Base-by-base conservation (phyloP, 2,113 vertebrate species). In the Turdus rufiventris region DNA sequence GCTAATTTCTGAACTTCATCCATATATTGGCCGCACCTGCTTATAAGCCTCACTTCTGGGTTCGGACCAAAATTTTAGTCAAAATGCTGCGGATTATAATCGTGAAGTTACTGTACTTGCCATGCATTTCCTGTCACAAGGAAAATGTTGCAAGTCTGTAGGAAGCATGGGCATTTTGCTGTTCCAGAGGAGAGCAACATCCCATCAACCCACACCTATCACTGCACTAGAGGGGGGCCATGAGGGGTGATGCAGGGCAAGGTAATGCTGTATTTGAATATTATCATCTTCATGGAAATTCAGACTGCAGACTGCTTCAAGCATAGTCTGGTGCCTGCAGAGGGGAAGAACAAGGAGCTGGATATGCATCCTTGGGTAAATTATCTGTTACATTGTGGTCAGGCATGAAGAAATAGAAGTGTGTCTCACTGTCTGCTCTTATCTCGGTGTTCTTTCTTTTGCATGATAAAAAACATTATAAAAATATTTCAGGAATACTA, bases 161-260 rank as follows among this genome's bases (percentile, higher is more conserved):
- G 1, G 3, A 48, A 48, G 8, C 23, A 10, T 5, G 18, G 25
- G 4, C 14, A 77, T 9, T 85, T 93, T 16, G 0, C 11, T 71
- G 12, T 5, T 73, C 34, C 34, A 34, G 45, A 61, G 19, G 7
- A 45, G 4, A 76, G 0, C 7, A 38, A 7, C 14, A 15, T 74
- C 38, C 19, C 43, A 34, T 33, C 15, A 70, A 12, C 10, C 9
- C 2, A 4, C 8, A 48, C 14, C 13, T 8, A 34, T 8, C 7
- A 11, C 6, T 78, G 18, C 17, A 23, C 6, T 36, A 24, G 21
- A 50, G 8, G 1, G 5, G 2, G 7, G 1, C 7, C 6, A 10
- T 45, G 9, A 34, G 2, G 9, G 24, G 17, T 11, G 79, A 26
- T 8, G 48, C 2, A 47, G 33, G 34, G 3, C 12, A 89, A 65